Base-by-base conservation (phyloP, 2,888 invertebrate species). In the Cosmia trapezina region DNA sequence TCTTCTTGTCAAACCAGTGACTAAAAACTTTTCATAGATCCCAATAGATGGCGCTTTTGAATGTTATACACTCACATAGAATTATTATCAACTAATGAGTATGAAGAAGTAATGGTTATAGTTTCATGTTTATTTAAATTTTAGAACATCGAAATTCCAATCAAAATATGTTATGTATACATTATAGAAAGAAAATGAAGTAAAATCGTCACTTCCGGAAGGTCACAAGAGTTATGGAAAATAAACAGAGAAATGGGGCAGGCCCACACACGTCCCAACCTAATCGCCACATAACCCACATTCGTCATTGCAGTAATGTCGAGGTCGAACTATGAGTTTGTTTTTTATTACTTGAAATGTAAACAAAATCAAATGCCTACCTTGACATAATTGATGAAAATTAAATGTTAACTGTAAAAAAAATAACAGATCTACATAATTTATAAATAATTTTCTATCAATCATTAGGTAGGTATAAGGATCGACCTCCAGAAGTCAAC, bases 31-130 rank as follows among this genome's bases (percentile, higher is more conserved):
- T 57, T 64, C 28, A 41, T 53, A 45, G 7, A 63, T 60, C 17
- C 14, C 61, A 56, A 78, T 68, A 87, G 88, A 87, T 88, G 87
- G 87, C 86, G 84, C 73, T 75, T 61, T 54, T 63, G 8, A 54
- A 65, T 14, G 43, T 47, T 63, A 22, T 33, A 12, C 11, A 53
- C 45, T 45, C 66, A 22, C 1, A 53, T 45, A 22, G 11, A 65
- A 53, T 45, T 22, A 75, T 17, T 7, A 64, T 37, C 19, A 73
- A 74, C 43, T 53, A 33, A 53, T 17, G 9, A n/a, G 11, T 57
- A 9, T 37, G 6, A 37, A 78, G 6, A 37, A 78, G 4, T 28
- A 59, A 73, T 17, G 4, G 14, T n/a, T n/a, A n/a, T n/a, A 49
- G 22, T 70, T 41, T 22, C 0, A 49, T 43, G 19, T 17, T 43